Evolutionary conservation across 2,888 invertebrate genomes (phyloP).

Genomic region (Stegana nigrithorax): DNA sequence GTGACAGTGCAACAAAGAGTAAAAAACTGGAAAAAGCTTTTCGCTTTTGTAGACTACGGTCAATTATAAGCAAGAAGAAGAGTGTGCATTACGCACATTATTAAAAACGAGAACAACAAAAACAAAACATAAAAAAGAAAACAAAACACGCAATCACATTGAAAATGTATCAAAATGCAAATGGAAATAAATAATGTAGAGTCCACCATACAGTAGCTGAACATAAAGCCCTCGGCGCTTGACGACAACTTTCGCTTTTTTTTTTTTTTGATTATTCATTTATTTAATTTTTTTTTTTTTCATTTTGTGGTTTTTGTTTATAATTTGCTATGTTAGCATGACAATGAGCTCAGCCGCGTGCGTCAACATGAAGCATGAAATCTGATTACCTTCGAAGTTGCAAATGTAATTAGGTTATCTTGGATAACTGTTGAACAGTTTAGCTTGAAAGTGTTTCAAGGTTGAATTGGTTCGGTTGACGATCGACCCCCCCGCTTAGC

Average conservation of each 20-base stretch:
- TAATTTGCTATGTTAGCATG: background rate
- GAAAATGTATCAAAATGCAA: background rate
- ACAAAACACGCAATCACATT: background rate
- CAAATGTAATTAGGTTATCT: constrained; percentile 16
- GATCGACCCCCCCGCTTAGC: background rate
- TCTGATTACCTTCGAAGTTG: constrained; percentile 18
- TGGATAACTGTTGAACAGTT: background rate
- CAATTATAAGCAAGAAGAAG: background rate
- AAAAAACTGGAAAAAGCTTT: too few species aligned
- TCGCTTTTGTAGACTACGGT: too few species aligned
- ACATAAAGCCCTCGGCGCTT: too few species aligned
- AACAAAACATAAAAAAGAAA: background rate
- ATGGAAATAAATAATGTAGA: background rate
- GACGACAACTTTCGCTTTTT: too few species aligned
- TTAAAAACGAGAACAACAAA: background rate
- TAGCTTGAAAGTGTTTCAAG: background rate
- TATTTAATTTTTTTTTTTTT: background rate
- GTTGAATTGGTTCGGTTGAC: background rate
- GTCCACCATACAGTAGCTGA: background rate
- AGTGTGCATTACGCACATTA: background rate
- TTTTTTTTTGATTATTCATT: background rate
- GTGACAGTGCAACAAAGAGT: too few species aligned
- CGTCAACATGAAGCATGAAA: constrained; percentile 15
- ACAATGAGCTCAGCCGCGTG: background rate
- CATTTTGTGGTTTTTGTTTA: background rate